Percentiles rank a stretch among this genome's conserved stretches.
phyloP scores from a whole-genome alignment of 92 coral and sea anemone species.

The Nematostella vectensis region DNA sequence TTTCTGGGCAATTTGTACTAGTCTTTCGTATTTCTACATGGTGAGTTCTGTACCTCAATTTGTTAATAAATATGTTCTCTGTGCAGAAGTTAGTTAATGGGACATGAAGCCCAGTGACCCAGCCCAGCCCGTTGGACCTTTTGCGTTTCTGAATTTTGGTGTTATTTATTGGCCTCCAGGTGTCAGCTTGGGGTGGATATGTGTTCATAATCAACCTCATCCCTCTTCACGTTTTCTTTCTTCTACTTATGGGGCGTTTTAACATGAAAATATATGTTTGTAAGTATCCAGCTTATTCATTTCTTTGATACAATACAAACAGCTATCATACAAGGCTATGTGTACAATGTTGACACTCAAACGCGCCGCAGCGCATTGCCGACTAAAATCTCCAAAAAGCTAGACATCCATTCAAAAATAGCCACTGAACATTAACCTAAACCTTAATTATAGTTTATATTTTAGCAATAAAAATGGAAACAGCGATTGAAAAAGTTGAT shows the following conservation, averaged over 20 bases:
- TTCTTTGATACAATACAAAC: not conserved
- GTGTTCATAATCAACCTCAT: constrained; percentile 94
- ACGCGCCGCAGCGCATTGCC: no score
- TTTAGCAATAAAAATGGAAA: no score
- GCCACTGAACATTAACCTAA: no score
- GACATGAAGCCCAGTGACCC: not conserved
- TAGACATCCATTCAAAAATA: no score
- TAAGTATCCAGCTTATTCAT: constrained; percentile 21
- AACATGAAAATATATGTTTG: constrained; percentile 87
- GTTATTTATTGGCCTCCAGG: constrained; percentile 33
- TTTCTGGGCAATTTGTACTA: constrained; percentile 93
- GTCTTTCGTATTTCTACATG: constrained; percentile 95
- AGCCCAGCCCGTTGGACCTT: not conserved
- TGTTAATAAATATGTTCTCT: not conserved
- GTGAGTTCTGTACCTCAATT: constrained; percentile 16
- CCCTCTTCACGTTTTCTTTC: constrained; percentile 93
- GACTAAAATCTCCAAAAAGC: no score
- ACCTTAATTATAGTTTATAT: no score
- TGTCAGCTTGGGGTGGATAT: constrained; percentile 99
- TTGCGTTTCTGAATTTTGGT: not conserved
- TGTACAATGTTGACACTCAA: no score
- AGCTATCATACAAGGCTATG: not conserved
- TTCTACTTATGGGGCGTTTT: constrained; percentile 94
- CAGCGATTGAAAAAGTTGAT: no score
- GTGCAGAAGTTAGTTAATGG: no score